Percentiles rank a stretch among this genome's conserved stretches.
Evolutionary conservation across 2,797 vertebrate species (phyloP).

Genomic region (Hoplostethus atlanticus): DNA sequence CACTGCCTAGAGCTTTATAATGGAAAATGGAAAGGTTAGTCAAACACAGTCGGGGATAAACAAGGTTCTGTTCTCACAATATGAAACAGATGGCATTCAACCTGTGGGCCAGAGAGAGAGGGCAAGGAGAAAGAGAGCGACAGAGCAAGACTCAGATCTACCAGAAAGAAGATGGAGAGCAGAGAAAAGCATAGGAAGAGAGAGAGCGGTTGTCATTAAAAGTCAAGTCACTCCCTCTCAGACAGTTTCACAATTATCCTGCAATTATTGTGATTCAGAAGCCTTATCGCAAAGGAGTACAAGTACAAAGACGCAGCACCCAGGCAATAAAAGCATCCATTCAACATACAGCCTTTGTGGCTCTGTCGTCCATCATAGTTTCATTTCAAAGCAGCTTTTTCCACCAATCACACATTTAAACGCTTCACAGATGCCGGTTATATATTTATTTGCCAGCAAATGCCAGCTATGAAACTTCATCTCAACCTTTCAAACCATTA

Average conservation of each 20-base stretch:
- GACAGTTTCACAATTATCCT: conserved; percentile 69
- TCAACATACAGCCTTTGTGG: conserved; percentile 34
- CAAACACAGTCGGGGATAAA: conserved; percentile 32
- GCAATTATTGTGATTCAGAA: conserved; percentile 66
- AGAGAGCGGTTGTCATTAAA: conserved; percentile 46
- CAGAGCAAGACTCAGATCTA: too few species aligned
- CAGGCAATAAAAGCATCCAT: conserved; percentile 33
- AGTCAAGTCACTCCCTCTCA: conserved; percentile 63
- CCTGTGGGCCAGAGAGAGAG: conserved; percentile 22
- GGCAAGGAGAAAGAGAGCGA: not conserved
- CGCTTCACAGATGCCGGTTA: conserved; percentile 31
- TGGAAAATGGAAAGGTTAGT: conserved; percentile 46
- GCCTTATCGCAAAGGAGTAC: conserved; percentile 63
- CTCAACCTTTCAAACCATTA: conserved; percentile 53
- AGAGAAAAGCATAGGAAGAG: conserved; percentile 2
- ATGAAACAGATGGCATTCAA: conserved; percentile 13
- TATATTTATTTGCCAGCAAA: conserved; percentile 66
- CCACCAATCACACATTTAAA: conserved; percentile 52
- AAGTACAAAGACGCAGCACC: conserved; percentile 60
- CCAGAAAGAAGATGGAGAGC: not conserved
- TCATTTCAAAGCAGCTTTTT: conserved; percentile 60
- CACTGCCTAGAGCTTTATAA: conserved; percentile 45
- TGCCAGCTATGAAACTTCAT: conserved; percentile 63
- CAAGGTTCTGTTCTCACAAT: conserved; percentile 36
- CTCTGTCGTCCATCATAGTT: conserved; percentile 45